Percentiles rank a stretch among this genome's conserved stretches.
Evolutionary conservation across 2,113 vertebrate genomes (phyloP).

Genomic region (Myanophis thanlyinensis): DNA sequence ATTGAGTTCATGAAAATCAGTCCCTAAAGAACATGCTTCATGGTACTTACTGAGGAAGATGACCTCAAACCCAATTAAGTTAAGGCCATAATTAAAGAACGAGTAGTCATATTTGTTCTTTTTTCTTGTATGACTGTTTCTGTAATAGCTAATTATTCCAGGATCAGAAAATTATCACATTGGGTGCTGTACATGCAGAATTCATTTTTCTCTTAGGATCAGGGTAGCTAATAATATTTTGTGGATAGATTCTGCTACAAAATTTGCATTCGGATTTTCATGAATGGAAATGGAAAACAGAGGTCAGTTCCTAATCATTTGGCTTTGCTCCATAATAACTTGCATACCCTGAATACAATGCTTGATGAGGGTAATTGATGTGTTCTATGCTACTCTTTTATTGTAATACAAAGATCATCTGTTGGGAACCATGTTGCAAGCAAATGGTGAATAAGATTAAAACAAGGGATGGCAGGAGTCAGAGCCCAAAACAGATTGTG

Average conservation of each 20-base stretch:
- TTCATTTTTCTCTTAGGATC: not conserved
- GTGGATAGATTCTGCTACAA: not conserved
- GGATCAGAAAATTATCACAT: not conserved
- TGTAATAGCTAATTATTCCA: not conserved
- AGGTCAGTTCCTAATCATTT: not conserved
- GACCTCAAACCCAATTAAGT: not conserved
- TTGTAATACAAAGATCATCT: not conserved
- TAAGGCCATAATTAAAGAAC: not conserved
- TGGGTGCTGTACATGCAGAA: not conserved
- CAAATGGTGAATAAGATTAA: not conserved
- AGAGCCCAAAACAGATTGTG: not conserved
- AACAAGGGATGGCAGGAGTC: not conserved
- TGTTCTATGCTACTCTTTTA: not conserved
- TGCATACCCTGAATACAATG: not conserved
- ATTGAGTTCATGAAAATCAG: not conserved
- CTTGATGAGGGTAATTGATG: not conserved
- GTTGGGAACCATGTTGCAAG: not conserved
- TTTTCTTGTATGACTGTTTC: not conserved
- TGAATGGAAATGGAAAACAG: not conserved
- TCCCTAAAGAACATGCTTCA: not conserved
- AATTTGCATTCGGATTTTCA: not conserved
- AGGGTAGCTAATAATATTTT: not conserved
- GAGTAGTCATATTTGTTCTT: not conserved
- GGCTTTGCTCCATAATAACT: not conserved
- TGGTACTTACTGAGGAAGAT: not conserved